These are phyloP conservation scores for Mixornis gularis DNA, from an alignment of 2,113 vertebrate species.

Conservation along the genomic window DNA sequence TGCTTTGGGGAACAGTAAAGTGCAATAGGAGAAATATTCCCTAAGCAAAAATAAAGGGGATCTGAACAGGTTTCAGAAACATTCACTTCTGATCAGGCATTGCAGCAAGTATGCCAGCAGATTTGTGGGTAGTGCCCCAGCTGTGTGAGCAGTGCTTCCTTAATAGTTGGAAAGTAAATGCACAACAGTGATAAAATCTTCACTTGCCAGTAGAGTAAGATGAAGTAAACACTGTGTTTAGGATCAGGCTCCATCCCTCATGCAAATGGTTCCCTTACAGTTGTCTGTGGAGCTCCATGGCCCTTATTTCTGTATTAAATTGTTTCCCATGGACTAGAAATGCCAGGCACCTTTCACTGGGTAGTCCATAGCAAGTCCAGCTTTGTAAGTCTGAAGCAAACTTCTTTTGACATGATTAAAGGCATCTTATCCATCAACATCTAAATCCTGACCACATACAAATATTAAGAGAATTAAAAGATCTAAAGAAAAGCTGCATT, in stretches of 20 bases:
- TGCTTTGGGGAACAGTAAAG: neutral
- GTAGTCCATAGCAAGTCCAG: neutral
- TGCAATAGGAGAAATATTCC: neutral
- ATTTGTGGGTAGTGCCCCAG: neutral
- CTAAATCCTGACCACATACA: neutral
- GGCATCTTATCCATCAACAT: neutral
- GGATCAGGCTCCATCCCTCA: neutral
- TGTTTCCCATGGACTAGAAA: neutral
- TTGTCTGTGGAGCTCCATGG: neutral
- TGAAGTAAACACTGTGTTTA: neutral
- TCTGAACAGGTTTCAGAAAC: neutral
- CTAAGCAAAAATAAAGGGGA: neutral
- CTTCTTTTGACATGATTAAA: neutral
- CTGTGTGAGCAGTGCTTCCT: neutral
- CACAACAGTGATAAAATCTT: neutral
- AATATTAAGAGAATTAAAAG: neutral
- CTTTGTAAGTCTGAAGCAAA: neutral
- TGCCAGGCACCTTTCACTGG: neutral
- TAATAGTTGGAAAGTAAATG: neutral
- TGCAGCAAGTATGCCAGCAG: neutral
- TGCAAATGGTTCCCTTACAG: neutral
- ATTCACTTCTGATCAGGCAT: neutral
- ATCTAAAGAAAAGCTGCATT: neutral
- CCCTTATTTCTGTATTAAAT: neutral
- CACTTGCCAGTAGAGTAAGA: neutral